phyloP scores from a whole-genome alignment of 2,113 vertebrate genomes.

The Thymallus thymallus region DNA sequence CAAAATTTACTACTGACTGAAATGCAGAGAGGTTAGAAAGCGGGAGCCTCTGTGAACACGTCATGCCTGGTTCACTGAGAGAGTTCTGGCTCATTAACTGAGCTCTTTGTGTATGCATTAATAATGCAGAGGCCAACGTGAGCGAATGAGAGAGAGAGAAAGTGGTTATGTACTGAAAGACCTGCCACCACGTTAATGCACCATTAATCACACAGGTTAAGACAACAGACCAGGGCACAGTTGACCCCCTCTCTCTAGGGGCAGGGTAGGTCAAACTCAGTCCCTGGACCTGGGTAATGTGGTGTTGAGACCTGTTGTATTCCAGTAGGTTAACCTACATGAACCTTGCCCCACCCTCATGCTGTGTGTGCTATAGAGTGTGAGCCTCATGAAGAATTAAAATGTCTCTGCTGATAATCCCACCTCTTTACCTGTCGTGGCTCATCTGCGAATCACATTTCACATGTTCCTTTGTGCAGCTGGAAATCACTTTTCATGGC shows the following conservation, averaged over 20 bases:
- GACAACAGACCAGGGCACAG: constrained; percentile 55
- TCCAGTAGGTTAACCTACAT: not conserved
- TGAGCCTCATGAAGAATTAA: not conserved
- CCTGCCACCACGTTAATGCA: constrained; percentile 63
- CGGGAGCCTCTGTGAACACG: constrained; percentile 40
- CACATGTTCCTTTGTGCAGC: not conserved
- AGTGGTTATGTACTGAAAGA: constrained; percentile 61
- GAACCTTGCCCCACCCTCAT: no score
- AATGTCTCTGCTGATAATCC: not conserved
- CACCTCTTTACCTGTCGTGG: not conserved
- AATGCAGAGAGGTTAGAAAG: constrained; percentile 36
- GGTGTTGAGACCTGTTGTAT: not conserved
- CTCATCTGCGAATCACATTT: constrained; percentile 5
- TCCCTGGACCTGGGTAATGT: constrained; percentile 4
- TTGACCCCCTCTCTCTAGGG: constrained; percentile 28
- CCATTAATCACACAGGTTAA: constrained; percentile 70
- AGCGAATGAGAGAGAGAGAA: constrained; percentile 8
- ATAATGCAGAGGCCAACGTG: constrained; percentile 66
- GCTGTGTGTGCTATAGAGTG: not conserved
- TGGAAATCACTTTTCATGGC: not conserved
- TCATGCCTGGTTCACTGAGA: constrained; percentile 60
- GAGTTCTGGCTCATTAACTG: constrained; percentile 69
- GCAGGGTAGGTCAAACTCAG: constrained; percentile 19
- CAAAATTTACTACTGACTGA: not conserved
- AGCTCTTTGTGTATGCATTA: constrained; percentile 66